A percentile compares a stretch with the other conserved stretches of the same genome.
These are phyloP conservation scores for Blastobasis lacticolella DNA, from an alignment of 2,888 invertebrate species.

Conservation along the genomic window DNA sequence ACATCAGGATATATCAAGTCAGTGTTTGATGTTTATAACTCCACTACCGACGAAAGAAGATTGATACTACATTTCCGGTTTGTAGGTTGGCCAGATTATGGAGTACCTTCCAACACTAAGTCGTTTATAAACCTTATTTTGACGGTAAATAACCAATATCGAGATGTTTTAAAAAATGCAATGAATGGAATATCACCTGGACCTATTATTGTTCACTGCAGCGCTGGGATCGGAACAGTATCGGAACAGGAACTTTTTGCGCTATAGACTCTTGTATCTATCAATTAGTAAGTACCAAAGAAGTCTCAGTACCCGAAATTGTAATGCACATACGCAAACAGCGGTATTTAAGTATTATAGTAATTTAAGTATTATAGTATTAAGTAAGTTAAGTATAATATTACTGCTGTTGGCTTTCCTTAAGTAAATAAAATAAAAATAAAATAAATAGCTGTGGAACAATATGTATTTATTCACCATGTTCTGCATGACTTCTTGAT, in stretches of 20 bases:
- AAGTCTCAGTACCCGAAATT: too few species aligned
- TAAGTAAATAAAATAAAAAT: too few species aligned
- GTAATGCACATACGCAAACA: too few species aligned
- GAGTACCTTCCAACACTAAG: neutral
- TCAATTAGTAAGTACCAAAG: neutral
- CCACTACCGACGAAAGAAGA: neutral
- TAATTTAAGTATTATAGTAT: too few species aligned
- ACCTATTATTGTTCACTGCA: neutral
- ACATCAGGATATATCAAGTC: neutral
- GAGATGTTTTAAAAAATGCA: neutral
- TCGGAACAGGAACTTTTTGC: neutral
- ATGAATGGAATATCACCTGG: neutral
- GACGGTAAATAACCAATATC: neutral
- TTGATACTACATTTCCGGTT: neutral
- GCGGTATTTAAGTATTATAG: neutral
- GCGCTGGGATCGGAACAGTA: neutral
- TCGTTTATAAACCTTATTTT: neutral
- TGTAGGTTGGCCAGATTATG: too few species aligned
- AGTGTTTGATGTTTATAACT: neutral
- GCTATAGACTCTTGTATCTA: neutral
- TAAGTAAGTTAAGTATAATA: too few species aligned
- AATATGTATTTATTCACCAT: constrained; percentile 1
- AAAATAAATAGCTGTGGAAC: constrained; percentile 1
- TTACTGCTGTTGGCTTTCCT: too few species aligned
- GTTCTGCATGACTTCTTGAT: neutral